Evolutionary conservation across 92 coral and sea anemone genomes (phyloP), one percentile per base, ranked within the genome.

Genomic region (Desmophyllum pertusum): DNA sequence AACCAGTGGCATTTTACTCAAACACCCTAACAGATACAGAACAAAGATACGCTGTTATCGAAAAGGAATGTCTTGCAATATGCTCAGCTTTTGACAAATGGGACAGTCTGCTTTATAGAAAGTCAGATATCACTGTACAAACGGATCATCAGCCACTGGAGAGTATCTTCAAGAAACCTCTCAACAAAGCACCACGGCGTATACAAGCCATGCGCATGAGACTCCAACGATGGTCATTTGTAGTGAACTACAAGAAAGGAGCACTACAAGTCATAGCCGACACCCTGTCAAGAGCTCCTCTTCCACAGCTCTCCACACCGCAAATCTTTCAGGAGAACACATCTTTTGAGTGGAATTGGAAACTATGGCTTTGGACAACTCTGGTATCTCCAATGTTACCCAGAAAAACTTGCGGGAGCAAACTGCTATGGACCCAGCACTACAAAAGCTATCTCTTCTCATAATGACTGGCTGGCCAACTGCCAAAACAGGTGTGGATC

Each of bases 1-100:
- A 46, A 35, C 80, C 80, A 6, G 89, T 86, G 79, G 84, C 80
- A 55, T 86, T 67, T 78, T 69, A 61, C 75, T 75, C 86, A 10
- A 55, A 39, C 70, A 75, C 79, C 27, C 61, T 83, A 59, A 73
- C 63, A 31, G 65, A 31, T 21, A 83, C 87, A 6, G 81, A 75
- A 45, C 74, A 83, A 51, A 46, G 81, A 27, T 64, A 73, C 31
- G 75, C 75, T 10, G 61, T 73, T 41, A 84, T 76, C 42, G 81
- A 75, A 31, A 84, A 84, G 43, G 71, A 71, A 70, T 70, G 71
- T 70, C 78, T 70, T 81, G 86, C 87, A 13, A 74, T 62, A 15
- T 74, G 62, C 61, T 40, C 31, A 53, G 70, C 70, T 5, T 73
- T 83, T 46, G 33, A 83, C 35, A 75, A 83, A 43, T 83, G 81